phyloP scores from a whole-genome alignment of 1,140 invertebrate genomes.

The Bemisia tabaci region DNA sequence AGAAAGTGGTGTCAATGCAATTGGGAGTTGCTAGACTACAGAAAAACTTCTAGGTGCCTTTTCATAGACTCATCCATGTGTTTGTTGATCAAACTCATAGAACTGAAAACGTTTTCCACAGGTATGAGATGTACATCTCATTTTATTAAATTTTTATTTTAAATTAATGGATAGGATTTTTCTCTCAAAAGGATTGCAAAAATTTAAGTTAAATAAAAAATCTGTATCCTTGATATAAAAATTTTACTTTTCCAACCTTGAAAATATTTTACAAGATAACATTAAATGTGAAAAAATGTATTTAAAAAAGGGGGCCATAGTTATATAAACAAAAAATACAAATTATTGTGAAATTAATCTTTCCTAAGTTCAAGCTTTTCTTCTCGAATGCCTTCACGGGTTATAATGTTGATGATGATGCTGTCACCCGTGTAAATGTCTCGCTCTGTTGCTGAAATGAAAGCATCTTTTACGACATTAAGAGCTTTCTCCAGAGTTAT shows the following conservation, averaged over 20 bases:
- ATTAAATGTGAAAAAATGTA: background rate
- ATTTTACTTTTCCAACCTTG: background rate
- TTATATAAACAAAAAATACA: slow-evolving; percentile 13
- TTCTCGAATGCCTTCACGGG: slow-evolving; percentile 67
- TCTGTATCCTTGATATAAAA: background rate
- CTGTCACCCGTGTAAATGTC: slow-evolving; percentile 95
- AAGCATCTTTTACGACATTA: slow-evolving; percentile 81
- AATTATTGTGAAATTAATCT: slow-evolving; percentile 44
- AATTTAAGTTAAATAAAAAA: background rate
- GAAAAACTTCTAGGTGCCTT: no score
- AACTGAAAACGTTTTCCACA: no score
- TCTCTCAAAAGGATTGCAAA: no score
- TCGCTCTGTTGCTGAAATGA: slow-evolving; percentile 91
- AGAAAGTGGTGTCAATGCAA: no score
- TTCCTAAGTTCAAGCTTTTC: slow-evolving; percentile 55
- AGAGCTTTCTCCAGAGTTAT: slow-evolving; percentile 68
- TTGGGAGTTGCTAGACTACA: no score
- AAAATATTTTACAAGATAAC: background rate
- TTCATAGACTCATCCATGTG: no score
- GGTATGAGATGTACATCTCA: no score
- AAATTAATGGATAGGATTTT: no score
- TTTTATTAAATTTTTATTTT: no score
- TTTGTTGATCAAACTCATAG: no score
- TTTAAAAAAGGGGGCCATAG: background rate
- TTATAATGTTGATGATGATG: slow-evolving; percentile 78